Evolutionary conservation across 2,113 vertebrate species (phyloP).

Genomic region (Lophura nycthemera): DNA sequence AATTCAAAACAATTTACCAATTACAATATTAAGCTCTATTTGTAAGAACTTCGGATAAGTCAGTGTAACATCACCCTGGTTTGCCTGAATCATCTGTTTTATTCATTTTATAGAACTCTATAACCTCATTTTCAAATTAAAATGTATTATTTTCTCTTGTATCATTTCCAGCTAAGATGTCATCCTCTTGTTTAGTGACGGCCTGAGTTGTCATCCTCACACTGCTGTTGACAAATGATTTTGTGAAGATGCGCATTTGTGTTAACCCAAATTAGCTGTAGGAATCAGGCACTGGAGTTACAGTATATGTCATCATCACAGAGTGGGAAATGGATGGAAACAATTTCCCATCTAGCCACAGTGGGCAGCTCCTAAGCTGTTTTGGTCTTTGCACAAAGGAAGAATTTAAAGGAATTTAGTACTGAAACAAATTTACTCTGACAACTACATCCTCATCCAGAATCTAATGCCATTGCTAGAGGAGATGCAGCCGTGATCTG

Average conservation of each 20-base stretch:
- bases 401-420: background rate
- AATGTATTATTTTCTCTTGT: background rate
- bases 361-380: background rate
- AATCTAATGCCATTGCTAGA: background rate
- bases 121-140: background rate
- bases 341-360: background rate
- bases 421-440: background rate
- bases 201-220: background rate
- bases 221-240: background rate
- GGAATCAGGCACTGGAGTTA: background rate
- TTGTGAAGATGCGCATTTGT: background rate
- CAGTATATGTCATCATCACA: background rate
- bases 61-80: background rate
- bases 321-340: constrained; percentile 7
- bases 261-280: constrained; percentile 24
- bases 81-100: background rate
- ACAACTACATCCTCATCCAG: background rate
- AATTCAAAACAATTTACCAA: background rate
- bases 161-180: constrained; percentile 1
- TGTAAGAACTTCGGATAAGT: fast-evolving
- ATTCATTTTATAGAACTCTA: background rate
- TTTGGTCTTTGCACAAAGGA: background rate
- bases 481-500: background rate
- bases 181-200: background rate
- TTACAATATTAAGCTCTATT: background rate